Evolutionary conservation across 2,797 vertebrate species (phyloP), one percentile per base, ranked within the genome.

Genomic region (Sciurus vulgaris): DNA sequence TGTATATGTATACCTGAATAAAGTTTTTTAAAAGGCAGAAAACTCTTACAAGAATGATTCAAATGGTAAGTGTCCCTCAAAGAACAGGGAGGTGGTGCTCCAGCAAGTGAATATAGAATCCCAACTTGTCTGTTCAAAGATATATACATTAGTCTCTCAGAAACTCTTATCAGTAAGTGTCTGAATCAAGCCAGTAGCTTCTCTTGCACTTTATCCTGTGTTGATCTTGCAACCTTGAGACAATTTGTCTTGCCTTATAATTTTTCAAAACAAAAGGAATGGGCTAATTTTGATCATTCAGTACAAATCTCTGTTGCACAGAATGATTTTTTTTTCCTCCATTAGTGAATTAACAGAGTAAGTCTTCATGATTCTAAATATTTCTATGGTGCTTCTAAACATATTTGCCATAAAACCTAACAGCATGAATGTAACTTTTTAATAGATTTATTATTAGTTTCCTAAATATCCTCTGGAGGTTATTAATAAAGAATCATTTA

Each of bases 161-260:
- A 70, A 8, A 6, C 83, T 91, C 49, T 51, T 73, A 56, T 56
- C 54, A 89, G 47, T 59, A 88, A 91, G 73, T 67, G 26, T 72
- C 28, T 92, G 20, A 94, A 56, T 92, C 73, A 85, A 89, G 56
- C 15, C 41, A 72, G 77, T 84, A 7, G 56, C 33, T 78, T 88
- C 44, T 41, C 5, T 33, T 77, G 44, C 2, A 77, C 13, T 59
- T 92, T 61, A 61, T 41, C 8, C 13, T 88, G 17, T 92, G 35
- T 38, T 91, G 70, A 70, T 84, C 13, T 78, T 79, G 51, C 28
- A 91, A 70, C 26, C 20, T 87, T 72, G 9, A 78, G 33, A 85
- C n/a, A 85, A 79, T 59, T 67, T 56, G 7, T 22, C 35, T 82
- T 93, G n/a, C 22, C 38, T 63, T 77, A 33, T 76, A 65, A 4